These are phyloP conservation scores for Myathropa florea DNA, from an alignment of 2,888 invertebrate species.

Conservation along the genomic window DNA sequence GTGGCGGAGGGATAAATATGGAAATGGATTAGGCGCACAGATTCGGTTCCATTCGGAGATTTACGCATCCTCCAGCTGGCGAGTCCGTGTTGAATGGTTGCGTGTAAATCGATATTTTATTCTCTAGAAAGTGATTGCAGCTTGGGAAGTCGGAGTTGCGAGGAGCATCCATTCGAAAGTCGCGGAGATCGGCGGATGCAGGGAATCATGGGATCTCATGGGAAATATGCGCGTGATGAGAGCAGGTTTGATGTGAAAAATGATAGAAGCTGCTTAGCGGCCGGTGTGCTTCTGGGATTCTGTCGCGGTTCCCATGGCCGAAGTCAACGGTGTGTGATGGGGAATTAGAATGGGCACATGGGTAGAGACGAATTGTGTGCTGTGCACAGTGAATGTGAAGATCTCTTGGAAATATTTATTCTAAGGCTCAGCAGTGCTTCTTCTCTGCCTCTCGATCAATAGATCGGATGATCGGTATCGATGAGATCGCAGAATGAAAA, in stretches of 20 bases:
- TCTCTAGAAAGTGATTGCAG: conserved; percentile 45
- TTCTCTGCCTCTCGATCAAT: too few relatives aligned
- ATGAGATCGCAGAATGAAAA: too few relatives aligned
- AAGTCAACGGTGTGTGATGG: too few relatives aligned
- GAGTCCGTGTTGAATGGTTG: conserved; percentile 21
- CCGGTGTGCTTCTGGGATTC: not conserved
- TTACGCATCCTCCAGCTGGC: conserved; percentile 56
- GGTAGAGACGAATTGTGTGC: not conserved
- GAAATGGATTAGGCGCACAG: conserved; percentile 65
- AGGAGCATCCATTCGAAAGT: conserved; percentile 1
- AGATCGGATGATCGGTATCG: too few relatives aligned
- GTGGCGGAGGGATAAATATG: conserved; percentile 58
- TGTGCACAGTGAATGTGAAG: not conserved
- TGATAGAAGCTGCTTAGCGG: not conserved
- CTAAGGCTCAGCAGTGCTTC: too few relatives aligned
- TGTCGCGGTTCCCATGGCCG: not conserved
- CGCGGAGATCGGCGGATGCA: not conserved
- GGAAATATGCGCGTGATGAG: not conserved
- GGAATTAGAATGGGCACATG: not conserved
- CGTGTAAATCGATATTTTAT: conserved; percentile 46
- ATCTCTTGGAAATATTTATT: not conserved
- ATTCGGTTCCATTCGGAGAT: conserved; percentile 61
- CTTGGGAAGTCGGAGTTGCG: not conserved
- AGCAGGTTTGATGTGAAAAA: not conserved
- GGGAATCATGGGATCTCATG: not conserved